Base-by-base conservation (phyloP, 1,140 invertebrate genomes). In the Zaprionus tsacasi region DNA sequence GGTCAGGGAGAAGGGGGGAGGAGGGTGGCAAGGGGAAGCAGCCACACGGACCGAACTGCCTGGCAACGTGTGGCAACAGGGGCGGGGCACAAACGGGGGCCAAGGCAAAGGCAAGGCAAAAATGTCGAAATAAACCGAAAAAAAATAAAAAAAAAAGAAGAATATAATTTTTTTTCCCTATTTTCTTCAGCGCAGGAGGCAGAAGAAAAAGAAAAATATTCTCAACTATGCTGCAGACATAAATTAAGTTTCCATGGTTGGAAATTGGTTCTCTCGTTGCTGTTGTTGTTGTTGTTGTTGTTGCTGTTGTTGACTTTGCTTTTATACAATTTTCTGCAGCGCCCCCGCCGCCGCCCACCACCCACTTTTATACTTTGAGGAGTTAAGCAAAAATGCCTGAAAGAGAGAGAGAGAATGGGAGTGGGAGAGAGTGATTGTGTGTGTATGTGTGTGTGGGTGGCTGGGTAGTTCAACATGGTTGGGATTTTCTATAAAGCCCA, bases 241-340 rank as follows among this genome's bases (percentile, higher is more conserved):
- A 92, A 92, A 92, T 92, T 92, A 92, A 92, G 91, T 92, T 92
- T 92, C 88, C 91, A 91, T 92, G 91, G 79, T 91, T 91, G 88
- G 91, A 92, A 90, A 89, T 92, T 86, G 85, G 86, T 90, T 90
- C 86, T 81, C 64, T 75, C 61, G 72, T 72, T 57, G 43, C 67
- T 66, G 50, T 76, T 76, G 59, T 52, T 70, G 67, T 69, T 35
- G 65, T 68, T 56, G 66, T 33, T 48, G 35, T 60, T 64, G 66
- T 70, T 79, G 64, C 67, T 77, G 78, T 81, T 85, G 85, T 89
- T 89, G 85, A 89, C 85, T 89, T 89, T 89, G 78, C 86, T 88
- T 88, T 88, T 88, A 89, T 89, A 88, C 85, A 88, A 88, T 88
- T 85, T 45, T 82, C 74, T 68, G 73, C 81, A 63, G 45, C 61